Conservation (phyloP, 2,797 vertebrate species). For the Sparus aurata region DNA sequence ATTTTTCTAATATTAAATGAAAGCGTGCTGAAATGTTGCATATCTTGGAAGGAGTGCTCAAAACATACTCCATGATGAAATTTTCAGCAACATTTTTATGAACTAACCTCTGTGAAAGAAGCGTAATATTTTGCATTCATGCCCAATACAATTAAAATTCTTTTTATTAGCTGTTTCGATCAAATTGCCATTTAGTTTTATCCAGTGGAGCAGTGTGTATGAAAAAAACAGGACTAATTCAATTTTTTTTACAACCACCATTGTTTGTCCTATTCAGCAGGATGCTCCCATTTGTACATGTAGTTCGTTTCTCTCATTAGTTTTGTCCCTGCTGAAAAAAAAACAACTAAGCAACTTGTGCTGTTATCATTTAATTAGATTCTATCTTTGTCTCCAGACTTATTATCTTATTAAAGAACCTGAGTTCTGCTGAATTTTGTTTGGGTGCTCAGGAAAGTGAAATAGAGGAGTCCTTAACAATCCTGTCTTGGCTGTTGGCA, state of each 20-base stretch:
- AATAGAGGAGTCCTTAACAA: conserved; percentile 22
- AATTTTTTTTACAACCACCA: background rate
- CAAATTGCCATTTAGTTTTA: conserved; percentile 23
- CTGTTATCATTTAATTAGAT: conserved; percentile 72
- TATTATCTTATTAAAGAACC: conserved; percentile 54
- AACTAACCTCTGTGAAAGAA: conserved; percentile 21
- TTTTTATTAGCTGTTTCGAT: background rate
- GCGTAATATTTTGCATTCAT: conserved; percentile 22
- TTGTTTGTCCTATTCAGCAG: conserved; percentile 17
- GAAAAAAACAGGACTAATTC: background rate
- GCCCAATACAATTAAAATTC: background rate
- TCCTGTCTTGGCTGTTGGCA: background rate
- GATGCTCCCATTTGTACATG: background rate
- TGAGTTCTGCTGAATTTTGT: conserved; percentile 41
- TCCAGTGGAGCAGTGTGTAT: background rate
- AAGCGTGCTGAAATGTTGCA: conserved; percentile 16
- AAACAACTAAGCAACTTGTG: conserved; percentile 23
- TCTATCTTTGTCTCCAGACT: conserved; percentile 47
- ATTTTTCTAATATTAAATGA: conserved; percentile 8
- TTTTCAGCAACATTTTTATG: conserved; percentile 29
- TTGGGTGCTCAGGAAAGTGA: conserved; percentile 22
- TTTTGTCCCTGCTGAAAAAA: conserved; percentile 32
- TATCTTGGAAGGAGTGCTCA: conserved; percentile 23
- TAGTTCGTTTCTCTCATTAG: conserved; percentile 39
- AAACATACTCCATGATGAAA: conserved; percentile 46